phyloP scores from a whole-genome alignment of 2,888 invertebrate genomes.

The Drosophila diplacantha region DNA sequence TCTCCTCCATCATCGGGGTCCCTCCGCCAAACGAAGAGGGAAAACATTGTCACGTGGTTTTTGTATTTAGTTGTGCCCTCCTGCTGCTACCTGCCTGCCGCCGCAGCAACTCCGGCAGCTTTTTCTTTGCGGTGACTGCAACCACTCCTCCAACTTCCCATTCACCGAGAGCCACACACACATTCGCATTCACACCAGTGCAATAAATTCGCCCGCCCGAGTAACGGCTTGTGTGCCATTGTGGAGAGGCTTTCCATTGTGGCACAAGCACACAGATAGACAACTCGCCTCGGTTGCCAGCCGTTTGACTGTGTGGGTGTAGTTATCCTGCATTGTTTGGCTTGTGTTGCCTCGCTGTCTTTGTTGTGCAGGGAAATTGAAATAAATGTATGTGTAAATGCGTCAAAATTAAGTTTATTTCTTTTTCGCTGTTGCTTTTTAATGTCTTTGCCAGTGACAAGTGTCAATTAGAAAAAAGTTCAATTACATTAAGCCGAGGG shows the following conservation, averaged over 20 bases:
- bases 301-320: conserved; percentile 27
- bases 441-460: conserved; percentile 62
- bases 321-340: conserved; percentile 34
- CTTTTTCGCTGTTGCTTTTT: conserved; percentile 43
- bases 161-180: conserved; percentile 10
- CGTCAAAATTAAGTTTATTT: conserved; percentile 71
- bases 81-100: conserved; percentile 18
- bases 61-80: conserved; percentile 63
- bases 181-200: conserved; percentile 34
- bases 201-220: conserved; percentile 60
- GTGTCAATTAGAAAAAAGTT: conserved; percentile 68
- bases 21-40: conserved; percentile 1
- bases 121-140: conserved; percentile 44
- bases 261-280: conserved; percentile 24
- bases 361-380: conserved; percentile 69
- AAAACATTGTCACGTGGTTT: conserved; percentile 72
- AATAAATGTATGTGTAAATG: conserved; percentile 75
- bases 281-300: conserved; percentile 49
- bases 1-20: conserved; percentile 12
- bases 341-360: conserved; percentile 32
- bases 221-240: conserved; percentile 56
- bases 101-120: conserved; percentile 22
- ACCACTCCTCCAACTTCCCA: conserved; percentile 17
- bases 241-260: conserved; percentile 53
- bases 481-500: conserved; percentile 57